phyloP scores from a whole-genome alignment of 2,113 vertebrate genomes.

The Clinocottus analis region DNA sequence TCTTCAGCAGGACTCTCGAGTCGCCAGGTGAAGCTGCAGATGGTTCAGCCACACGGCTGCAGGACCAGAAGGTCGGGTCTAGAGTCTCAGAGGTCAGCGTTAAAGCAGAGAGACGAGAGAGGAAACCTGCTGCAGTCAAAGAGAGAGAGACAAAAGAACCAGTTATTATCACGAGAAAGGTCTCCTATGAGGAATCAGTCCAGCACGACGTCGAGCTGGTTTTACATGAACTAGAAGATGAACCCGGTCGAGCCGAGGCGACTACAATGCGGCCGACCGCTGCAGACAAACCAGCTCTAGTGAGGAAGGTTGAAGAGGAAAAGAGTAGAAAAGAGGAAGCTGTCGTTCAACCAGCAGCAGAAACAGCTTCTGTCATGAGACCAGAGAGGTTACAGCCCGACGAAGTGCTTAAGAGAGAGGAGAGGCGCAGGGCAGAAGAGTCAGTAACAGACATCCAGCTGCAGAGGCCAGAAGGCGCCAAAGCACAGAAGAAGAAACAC shows the following conservation, averaged over 20 bases:
- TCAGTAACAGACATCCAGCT: slow-evolving; percentile 52
- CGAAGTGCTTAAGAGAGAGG: background rate
- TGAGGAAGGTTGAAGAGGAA: background rate
- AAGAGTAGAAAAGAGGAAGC: background rate
- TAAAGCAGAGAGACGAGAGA: slow-evolving; percentile 22
- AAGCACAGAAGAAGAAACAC: background rate
- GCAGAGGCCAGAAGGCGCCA: background rate
- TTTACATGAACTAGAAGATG: background rate
- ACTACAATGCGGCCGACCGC: background rate
- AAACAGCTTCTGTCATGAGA: background rate
- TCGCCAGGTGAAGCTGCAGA: slow-evolving; percentile 16
- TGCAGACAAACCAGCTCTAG: background rate
- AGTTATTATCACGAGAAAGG: background rate
- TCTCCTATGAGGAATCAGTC: background rate
- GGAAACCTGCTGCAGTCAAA: background rate
- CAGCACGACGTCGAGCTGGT: background rate
- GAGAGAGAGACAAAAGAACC: slow-evolving; percentile 14
- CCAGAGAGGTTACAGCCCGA: background rate
- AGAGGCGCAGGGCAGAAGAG: background rate
- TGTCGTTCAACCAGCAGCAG: background rate
- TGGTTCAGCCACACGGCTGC: background rate
- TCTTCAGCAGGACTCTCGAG: slow-evolving; percentile 20
- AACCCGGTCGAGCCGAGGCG: slow-evolving; percentile 15
- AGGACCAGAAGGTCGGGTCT: background rate
- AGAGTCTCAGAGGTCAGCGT: background rate